phyloP scores from a whole-genome alignment of 2,113 vertebrate genomes.

The Ameiurus melas region DNA sequence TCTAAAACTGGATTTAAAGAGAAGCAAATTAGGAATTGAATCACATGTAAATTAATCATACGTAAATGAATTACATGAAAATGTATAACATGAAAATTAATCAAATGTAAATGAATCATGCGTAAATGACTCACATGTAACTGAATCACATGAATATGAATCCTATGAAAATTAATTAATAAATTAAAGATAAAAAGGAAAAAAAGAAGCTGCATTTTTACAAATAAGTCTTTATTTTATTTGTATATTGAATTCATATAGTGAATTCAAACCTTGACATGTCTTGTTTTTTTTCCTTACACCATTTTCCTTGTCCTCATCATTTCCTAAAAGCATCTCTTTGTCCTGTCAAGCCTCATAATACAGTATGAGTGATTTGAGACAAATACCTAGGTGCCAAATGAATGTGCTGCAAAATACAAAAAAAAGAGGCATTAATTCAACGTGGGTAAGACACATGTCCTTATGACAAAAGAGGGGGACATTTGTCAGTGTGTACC shows the following conservation, averaged over 20 bases:
- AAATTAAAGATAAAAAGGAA: too few species aligned
- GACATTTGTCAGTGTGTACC: slow-evolving; percentile 78
- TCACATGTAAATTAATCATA: too few species aligned
- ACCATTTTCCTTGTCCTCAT: slow-evolving; percentile 15
- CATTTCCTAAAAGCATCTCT: slow-evolving; percentile 53
- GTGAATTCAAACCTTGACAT: neutral
- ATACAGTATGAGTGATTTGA: slow-evolving; percentile 59
- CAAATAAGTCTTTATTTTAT: neutral
- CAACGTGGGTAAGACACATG: slow-evolving; percentile 72
- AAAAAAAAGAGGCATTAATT: slow-evolving; percentile 68
- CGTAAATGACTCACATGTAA: too few species aligned
- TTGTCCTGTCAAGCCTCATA: slow-evolving; percentile 61
- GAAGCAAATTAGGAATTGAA: too few species aligned
- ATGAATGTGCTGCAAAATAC: slow-evolving; percentile 71
- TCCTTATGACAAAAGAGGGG: slow-evolving; percentile 80
- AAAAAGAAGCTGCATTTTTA: neutral
- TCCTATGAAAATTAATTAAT: too few species aligned
- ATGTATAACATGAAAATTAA: too few species aligned
- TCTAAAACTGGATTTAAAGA: too few species aligned
- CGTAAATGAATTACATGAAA: too few species aligned
- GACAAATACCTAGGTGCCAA: slow-evolving; percentile 75
- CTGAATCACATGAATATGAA: too few species aligned
- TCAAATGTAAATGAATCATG: too few species aligned
- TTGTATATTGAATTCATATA: neutral
- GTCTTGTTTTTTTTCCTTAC: neutral